Evolutionary conservation across 37 sponge, comb jelly and placozoan species (phyloP), one percentile per base, ranked within the genome.

Genomic region (Diacarnus erythraeanus): DNA sequence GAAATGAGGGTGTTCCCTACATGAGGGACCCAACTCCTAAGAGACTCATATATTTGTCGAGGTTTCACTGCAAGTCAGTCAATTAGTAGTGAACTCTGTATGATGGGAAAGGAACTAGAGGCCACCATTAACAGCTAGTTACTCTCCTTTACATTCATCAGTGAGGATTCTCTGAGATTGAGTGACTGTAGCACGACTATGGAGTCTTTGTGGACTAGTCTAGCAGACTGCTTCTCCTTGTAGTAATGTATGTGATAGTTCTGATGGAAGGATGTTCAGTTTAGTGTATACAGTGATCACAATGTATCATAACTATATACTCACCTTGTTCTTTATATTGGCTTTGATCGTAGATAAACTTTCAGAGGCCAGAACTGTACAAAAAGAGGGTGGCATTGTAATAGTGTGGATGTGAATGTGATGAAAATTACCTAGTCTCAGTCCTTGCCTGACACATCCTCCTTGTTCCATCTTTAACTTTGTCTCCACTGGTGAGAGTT

Each of bases 401-500:
- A 68, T 34, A 4, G 4, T 21, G 3, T 9, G 20, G 38, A 68
- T 34, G 6, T 8, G 10, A 68, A 6, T 60, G 22, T 60, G 61
- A 47, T 47, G 51, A 12, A 26, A 65, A 31, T 31, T 72, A 92
- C 90, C 86, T 64, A 95, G 63, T 76, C 96, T 86, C 17, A 95
- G 80, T 22, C 80, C 75, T 30, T 89, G 94, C 77, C 93, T 81
- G 21, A 74, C 40, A 54, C 83, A 76, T 26, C 96, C 96, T 61
- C 93, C 93, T 9, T 75, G 43, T 42, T 84, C 87, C 87, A 95
- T 86, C 61, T 68, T 92, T 72, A 93, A 66, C 36, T 86, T 81
- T 18, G 75, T 59, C 61, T 95, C 96, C n/a, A 95, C 81, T 2
- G 51, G 30, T 27, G 79, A 69, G 15, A 83, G 74, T 44, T 81